Percentiles rank a stretch among this genome's conserved stretches.
Evolutionary conservation across 2,113 vertebrate species (phyloP).

Genomic region (Saguinus imperator): DNA sequence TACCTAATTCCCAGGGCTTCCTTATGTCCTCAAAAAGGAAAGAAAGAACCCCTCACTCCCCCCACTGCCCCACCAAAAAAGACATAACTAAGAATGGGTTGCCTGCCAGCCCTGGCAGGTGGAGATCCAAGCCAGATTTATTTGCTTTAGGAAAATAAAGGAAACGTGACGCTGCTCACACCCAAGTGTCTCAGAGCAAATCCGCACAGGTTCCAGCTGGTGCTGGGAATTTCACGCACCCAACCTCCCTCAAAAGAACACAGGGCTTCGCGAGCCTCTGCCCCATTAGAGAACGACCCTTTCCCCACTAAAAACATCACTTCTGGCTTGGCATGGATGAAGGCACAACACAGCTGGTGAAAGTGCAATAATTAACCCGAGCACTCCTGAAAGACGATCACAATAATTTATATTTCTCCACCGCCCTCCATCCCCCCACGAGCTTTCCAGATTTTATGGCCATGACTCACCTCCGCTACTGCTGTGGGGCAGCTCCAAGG

Average conservation of each 20-base stretch:
- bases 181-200: background rate
- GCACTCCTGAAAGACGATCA: background rate
- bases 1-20: background rate
- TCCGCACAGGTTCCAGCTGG: background rate
- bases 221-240: background rate
- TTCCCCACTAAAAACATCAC: background rate
- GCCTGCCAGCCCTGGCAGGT: constrained; percentile 47
- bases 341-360: background rate
- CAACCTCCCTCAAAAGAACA: background rate
- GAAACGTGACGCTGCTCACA: constrained; percentile 33
- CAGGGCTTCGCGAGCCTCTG: background rate
- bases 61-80: background rate
- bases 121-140: constrained; percentile 36
- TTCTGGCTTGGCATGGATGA: background rate
- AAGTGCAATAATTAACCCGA: background rate
- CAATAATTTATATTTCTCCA: constrained; percentile 57
- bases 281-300: background rate
- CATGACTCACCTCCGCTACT: constrained; percentile 73
- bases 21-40: background rate
- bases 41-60: background rate
- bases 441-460: constrained; percentile 46
- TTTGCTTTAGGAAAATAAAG: constrained; percentile 60
- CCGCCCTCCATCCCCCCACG: background rate
- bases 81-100: background rate
- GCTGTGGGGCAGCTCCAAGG: constrained; percentile 9